Evolutionary conservation across 2,888 invertebrate genomes (phyloP), one percentile per base, ranked within the genome.

Genomic region (Plagodis dolabraria): DNA sequence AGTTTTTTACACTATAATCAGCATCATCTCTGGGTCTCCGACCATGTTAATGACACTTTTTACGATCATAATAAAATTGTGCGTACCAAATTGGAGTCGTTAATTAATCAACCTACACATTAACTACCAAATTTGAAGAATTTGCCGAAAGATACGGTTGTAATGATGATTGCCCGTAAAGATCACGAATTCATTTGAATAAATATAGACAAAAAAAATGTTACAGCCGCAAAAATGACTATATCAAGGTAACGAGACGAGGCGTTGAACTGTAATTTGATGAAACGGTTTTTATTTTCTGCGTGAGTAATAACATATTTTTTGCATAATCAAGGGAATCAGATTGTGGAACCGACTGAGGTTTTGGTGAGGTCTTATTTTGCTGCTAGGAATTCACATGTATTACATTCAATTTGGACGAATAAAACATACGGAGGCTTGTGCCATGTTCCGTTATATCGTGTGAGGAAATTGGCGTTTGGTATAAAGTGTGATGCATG

Each of bases 271-370:
- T 81, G 73, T 64, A 76, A 75, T 77, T 40, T 69, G 72, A 69
- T 69, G 67, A 65, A 76, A 79, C 80, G 65, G 75, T 76, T 72
- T 70, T 46, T 71, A 61, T 69, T 70, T 44, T 57, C 52, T 59
- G 61, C 61, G 67, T 71, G 61, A 57, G 46, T 57, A 58, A 65
- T 44, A 42, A 47, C 50, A 56, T 62, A 45, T 80, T 83, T 77
- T 83, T 84, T 79, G 77, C 71, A 74, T 73, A 78, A 82, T 82
- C 78, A 79, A 72, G 72, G 68, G 72, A 79, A 73, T 77, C 75
- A 79, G 72, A 77, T 74, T 68, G 79, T 76, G 83, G 80, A 83
- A 85, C 82, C 74, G 57, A 47, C 47, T 33, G 48, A 47, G 33
- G 8, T 22, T 55, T 50, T 22, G 7, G 34, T 49, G 46, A 22